A percentile compares a stretch with the other conserved stretches of the same genome.
phyloP scores from a whole-genome alignment of 2,113 vertebrate genomes.

The Dolichallabes microphthalmus region DNA sequence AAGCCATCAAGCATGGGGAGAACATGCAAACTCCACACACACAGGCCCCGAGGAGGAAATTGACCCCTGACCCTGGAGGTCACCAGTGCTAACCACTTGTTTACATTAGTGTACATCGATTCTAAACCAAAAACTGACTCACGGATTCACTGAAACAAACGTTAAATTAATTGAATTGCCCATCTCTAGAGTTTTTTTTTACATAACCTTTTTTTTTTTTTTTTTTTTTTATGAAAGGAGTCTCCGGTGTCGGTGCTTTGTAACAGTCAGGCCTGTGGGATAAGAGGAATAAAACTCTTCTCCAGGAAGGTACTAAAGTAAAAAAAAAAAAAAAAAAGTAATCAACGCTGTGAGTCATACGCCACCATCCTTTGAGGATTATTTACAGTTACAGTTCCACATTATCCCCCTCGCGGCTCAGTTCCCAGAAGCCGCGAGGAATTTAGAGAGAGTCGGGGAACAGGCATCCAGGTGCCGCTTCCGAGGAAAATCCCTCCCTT shows the following conservation, averaged over 20 bases:
- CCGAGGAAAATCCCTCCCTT: neutral
- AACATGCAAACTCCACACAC: no score
- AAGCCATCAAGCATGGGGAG: no score
- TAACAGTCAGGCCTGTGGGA: neutral
- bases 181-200: neutral
- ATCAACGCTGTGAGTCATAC: neutral
- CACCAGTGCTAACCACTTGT: no score
- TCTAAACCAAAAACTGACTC: no score
- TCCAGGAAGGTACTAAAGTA: neutral
- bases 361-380: neutral
- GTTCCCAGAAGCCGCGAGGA: neutral
- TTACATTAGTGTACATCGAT: no score
- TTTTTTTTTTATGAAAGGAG: neutral
- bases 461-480: neutral
- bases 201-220: neutral
- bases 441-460: neutral
- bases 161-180: no score
- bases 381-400: neutral
- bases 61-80: no score
- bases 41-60: no score
- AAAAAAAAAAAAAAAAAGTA: neutral
- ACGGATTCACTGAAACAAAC: no score
- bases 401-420: neutral
- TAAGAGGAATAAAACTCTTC: neutral
- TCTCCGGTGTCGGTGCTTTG: neutral